phyloP scores from a whole-genome alignment of 1,140 invertebrate species.

The Zaprionus taronus region DNA sequence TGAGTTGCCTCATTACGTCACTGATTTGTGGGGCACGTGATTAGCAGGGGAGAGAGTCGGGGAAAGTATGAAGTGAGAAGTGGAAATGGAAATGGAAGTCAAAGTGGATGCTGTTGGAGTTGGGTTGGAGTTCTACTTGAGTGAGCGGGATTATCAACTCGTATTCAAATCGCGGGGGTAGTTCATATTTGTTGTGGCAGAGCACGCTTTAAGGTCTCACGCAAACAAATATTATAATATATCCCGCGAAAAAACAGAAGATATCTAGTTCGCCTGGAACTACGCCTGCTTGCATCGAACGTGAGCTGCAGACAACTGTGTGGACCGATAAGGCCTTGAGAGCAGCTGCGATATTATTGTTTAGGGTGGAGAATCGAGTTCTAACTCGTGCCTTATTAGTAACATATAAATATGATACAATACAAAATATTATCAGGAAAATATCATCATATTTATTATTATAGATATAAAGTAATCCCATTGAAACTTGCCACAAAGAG shows the following conservation, averaged over 20 bases:
- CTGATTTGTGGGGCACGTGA: slow-evolving; percentile 60
- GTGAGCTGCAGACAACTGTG: not conserved
- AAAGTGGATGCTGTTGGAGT: slow-evolving; percentile 16
- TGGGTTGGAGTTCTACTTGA: not conserved
- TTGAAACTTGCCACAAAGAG: no score
- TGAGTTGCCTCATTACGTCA: slow-evolving; percentile 69
- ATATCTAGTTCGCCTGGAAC: slow-evolving; percentile 19
- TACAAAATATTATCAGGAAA: no score
- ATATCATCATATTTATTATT: no score
- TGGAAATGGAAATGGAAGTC: slow-evolving; percentile 21
- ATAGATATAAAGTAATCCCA: no score
- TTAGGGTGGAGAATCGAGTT: not conserved
- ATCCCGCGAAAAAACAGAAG: not conserved
- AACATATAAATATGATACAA: no score
- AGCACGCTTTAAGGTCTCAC: slow-evolving; percentile 12
- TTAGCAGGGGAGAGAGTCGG: slow-evolving; percentile 14
- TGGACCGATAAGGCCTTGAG: not conserved
- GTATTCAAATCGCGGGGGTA: slow-evolving; percentile 27
- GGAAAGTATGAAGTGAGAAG: slow-evolving; percentile 20
- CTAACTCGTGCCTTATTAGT: not conserved
- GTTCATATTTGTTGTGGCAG: slow-evolving; percentile 34
- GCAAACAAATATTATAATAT: slow-evolving; percentile 34
- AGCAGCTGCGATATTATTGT: slow-evolving; percentile 7
- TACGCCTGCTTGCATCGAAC: slow-evolving; percentile 22
- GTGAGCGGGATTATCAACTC: slow-evolving; percentile 44